Evolutionary conservation across 2,888 invertebrate genomes (phyloP).

Genomic region (Schizotus pectinicornis): DNA sequence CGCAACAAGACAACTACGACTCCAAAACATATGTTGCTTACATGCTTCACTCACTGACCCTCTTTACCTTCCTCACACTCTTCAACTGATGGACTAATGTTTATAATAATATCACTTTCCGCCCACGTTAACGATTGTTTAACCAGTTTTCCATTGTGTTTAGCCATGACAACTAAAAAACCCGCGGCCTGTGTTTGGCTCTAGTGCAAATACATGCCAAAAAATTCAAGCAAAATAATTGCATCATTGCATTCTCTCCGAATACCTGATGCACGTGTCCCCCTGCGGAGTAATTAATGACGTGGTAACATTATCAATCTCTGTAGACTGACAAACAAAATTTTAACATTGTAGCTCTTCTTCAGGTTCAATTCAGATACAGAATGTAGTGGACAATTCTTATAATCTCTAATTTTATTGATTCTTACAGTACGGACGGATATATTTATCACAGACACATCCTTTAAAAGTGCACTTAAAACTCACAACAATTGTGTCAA

Average conservation of each 20-base stretch:
- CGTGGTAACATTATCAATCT: slow-evolving; percentile 8
- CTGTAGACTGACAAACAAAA: too few relatives aligned
- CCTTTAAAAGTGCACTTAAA: too few relatives aligned
- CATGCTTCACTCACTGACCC: slow-evolving; percentile 41
- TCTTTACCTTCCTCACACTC: slow-evolving; percentile 30
- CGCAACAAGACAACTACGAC: slow-evolving; percentile 11
- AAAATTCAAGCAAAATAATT: slow-evolving; percentile 39
- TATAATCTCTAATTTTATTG: too few relatives aligned
- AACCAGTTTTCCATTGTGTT: slow-evolving; percentile 36
- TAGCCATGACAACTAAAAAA: slow-evolving; percentile 33
- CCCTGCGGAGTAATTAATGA: slow-evolving; percentile 24
- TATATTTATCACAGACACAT: too few relatives aligned
- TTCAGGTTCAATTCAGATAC: too few relatives aligned
- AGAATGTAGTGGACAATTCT: too few relatives aligned
- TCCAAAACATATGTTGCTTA: slow-evolving; percentile 32
- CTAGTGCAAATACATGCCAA: slow-evolving; percentile 31
- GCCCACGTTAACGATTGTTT: slow-evolving; percentile 46
- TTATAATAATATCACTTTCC: slow-evolving; percentile 47
- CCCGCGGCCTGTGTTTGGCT: slow-evolving; percentile 5
- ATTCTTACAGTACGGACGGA: too few relatives aligned
- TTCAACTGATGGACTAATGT: slow-evolving; percentile 41
- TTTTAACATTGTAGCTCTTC: too few relatives aligned
- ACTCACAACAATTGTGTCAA: too few relatives aligned
- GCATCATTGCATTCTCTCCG: slow-evolving; percentile 36
- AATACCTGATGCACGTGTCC: slow-evolving; percentile 34